A percentile compares a stretch with the other conserved stretches of the same genome.
Conservation (phyloP, 2,888 invertebrate genomes). For the Microchrysa polita region DNA sequence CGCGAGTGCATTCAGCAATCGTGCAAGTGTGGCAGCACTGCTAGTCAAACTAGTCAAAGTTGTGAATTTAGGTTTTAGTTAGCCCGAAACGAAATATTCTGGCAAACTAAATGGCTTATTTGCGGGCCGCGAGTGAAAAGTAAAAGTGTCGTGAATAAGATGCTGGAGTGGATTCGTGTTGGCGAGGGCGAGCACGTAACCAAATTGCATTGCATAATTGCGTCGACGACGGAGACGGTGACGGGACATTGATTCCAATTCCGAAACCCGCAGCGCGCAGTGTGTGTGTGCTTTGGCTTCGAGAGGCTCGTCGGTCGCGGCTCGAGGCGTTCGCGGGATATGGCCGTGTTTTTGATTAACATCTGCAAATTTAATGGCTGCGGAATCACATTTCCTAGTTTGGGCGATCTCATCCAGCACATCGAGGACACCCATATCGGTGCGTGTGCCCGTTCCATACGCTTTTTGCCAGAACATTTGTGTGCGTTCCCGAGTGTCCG, state of each 20-base stretch:
- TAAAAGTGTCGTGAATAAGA: conserved; percentile 33
- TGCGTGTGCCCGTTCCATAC: conserved; percentile 63
- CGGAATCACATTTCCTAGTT: conserved; percentile 82
- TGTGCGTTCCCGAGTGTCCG: neutral
- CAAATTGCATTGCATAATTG: conserved; percentile 55
- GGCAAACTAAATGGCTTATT: conserved; percentile 31
- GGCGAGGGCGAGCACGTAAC: conserved; percentile 38
- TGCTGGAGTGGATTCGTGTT: conserved; percentile 33
- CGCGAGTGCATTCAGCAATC: neutral
- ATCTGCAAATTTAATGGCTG: conserved; percentile 89
- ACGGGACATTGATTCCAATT: conserved; percentile 27
- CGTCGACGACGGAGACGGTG: conserved; percentile 48
- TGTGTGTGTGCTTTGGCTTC: conserved; percentile 48
- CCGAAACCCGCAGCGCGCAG: neutral
- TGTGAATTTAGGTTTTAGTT: conserved; percentile 35
- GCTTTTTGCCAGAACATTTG: conserved; percentile 39
- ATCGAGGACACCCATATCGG: conserved; percentile 90
- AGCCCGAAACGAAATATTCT: conserved; percentile 27
- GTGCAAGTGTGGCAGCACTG: conserved; percentile 13
- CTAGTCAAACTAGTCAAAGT: conserved; percentile 34
- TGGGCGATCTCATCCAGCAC: conserved; percentile 84
- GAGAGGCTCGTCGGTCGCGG: conserved; percentile 30
- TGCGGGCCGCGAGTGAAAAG: conserved; percentile 36
- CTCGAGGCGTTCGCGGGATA: conserved; percentile 60
- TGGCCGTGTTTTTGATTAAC: conserved; percentile 92